Conservation (phyloP, 1,140 invertebrate species). For the Diorhabda sublineata region DNA sequence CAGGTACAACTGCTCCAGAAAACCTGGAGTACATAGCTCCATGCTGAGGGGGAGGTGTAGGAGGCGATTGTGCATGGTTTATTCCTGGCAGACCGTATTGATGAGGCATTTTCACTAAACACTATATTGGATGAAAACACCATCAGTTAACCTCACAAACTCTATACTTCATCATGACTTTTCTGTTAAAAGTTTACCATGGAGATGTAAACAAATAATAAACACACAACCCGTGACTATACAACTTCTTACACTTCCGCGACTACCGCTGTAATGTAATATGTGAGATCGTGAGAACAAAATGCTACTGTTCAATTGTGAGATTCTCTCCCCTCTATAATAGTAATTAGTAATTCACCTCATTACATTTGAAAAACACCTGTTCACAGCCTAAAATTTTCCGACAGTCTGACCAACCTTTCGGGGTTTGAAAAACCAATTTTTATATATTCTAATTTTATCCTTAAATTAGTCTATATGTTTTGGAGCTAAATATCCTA, state of each 20-base stretch:
- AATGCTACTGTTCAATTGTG: conserved; percentile 29
- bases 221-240: conserved; percentile 20
- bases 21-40: conserved; percentile 54
- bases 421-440: background rate
- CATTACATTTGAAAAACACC: conserved; percentile 61
- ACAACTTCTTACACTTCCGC: conserved; percentile 24
- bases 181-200: background rate
- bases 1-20: conserved; percentile 51
- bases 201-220: conserved; percentile 17
- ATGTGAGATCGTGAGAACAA: conserved; percentile 35
- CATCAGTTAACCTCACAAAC: background rate
- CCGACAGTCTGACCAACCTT: conserved; percentile 56
- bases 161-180: background rate
- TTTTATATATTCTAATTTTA: background rate
- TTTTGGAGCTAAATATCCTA: background rate
- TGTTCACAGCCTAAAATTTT: conserved; percentile 60
- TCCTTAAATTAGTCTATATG: background rate
- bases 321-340: conserved; percentile 37
- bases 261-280: conserved; percentile 26
- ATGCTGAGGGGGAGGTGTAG: conserved; percentile 63
- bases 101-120: conserved; percentile 63
- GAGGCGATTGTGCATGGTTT: conserved; percentile 70
- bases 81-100: conserved; percentile 67
- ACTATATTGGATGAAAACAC: background rate
- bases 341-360: conserved; percentile 42